Percentiles rank a stretch among this genome's conserved stretches.
Evolutionary conservation across 2,113 vertebrate genomes (phyloP).

Genomic region (Chiloscyllium plagiosum): DNA sequence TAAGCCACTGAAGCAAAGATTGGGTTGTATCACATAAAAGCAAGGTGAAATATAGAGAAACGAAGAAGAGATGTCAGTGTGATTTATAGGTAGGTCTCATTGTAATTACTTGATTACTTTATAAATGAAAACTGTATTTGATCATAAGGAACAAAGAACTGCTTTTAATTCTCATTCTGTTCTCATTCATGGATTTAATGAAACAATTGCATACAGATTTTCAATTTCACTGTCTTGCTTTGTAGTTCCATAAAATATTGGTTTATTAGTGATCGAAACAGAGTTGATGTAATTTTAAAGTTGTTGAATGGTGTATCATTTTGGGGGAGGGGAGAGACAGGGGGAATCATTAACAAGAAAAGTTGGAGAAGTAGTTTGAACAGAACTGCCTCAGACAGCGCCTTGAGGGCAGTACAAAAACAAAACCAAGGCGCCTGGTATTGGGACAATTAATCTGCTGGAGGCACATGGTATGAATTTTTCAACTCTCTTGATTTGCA

Average conservation of each 20-base stretch:
- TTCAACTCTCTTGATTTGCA: conserved; percentile 48
- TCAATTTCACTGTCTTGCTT: conserved; percentile 10
- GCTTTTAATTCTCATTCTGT: conserved; percentile 29
- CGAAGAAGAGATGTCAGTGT: conserved; percentile 32
- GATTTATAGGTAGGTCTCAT: conserved; percentile 25
- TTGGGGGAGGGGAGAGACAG: neutral
- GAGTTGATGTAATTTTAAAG: conserved; percentile 20
- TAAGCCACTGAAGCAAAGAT: neutral
- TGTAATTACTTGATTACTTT: conserved; percentile 35
- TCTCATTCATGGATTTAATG: conserved; percentile 17
- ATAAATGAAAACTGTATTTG: conserved; percentile 32
- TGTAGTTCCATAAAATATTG: conserved; percentile 33
- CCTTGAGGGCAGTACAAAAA: conserved; percentile 51
- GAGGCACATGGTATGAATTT: conserved; percentile 52
- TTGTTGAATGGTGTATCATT: neutral
- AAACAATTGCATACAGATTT: conserved; percentile 35
- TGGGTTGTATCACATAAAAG: conserved; percentile 26
- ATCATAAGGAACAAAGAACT: neutral
- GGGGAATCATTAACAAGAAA: conserved; percentile 46
- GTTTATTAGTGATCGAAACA: neutral
- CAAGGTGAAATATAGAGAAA: conserved; percentile 26
- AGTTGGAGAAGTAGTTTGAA: conserved; percentile 44
- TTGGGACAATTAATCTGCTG: conserved; percentile 53
- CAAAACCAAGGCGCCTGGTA: conserved; percentile 53
- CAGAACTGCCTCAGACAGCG: conserved; percentile 48